These are phyloP conservation scores for Nowickia ferox DNA, from an alignment of 2,888 invertebrate genomes.

Conservation along the genomic window DNA sequence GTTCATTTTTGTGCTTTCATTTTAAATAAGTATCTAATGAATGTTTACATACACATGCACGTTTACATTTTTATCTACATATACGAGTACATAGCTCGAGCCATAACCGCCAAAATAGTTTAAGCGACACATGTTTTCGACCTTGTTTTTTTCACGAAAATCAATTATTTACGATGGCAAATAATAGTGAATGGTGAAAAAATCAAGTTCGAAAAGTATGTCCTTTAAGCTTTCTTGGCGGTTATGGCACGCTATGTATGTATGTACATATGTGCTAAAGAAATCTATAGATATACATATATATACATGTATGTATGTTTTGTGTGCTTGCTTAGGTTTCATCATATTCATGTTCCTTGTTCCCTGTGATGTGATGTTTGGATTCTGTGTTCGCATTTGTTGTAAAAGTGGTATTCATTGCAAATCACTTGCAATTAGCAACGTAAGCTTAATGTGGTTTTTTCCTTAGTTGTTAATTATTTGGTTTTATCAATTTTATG, in stretches of 20 bases:
- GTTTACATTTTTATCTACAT: too few species aligned
- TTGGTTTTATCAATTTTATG: slow-evolving; percentile 72
- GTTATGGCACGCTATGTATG: too few species aligned
- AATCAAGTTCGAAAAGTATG: too few species aligned
- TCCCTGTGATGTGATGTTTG: slow-evolving; percentile 40
- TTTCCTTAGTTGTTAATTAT: slow-evolving; percentile 77
- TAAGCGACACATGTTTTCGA: too few species aligned
- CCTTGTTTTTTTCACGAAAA: too few species aligned
- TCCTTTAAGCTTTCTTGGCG: too few species aligned
- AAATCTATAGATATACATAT: too few species aligned
- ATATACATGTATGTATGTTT: slow-evolving; percentile 2
- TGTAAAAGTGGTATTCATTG: slow-evolving; percentile 56
- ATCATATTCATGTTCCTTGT: slow-evolving; percentile 44
- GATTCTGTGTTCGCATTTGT: slow-evolving; percentile 44
- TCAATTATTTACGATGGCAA: too few species aligned
- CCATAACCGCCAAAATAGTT: too few species aligned
- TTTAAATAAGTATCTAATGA: slow-evolving; percentile 51
- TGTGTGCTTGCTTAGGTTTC: slow-evolving; percentile 4
- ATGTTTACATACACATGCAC: background rate
- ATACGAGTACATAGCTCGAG: too few species aligned
- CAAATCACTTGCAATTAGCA: slow-evolving; percentile 81
- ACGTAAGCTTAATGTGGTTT: slow-evolving; percentile 81
- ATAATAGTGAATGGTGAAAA: too few species aligned
- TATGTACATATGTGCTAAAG: background rate
- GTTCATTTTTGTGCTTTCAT: slow-evolving; percentile 53